Percentiles rank a stretch among this genome's conserved stretches.
These are phyloP conservation scores for Trichacis sp. DNA, from an alignment of 2,888 invertebrate genomes.

Conservation along the genomic window DNA sequence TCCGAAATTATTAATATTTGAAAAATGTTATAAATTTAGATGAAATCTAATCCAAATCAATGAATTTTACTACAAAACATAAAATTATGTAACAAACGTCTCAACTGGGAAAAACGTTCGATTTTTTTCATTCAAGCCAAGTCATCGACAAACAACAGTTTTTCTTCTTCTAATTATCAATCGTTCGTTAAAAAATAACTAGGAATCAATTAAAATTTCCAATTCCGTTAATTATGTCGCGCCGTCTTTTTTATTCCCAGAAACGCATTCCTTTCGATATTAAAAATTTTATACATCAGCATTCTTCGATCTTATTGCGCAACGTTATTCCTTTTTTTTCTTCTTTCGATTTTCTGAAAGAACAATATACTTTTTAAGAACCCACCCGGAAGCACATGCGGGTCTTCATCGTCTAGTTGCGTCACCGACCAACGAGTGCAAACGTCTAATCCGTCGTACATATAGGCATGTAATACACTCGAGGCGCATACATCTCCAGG, in stretches of 20 bases:
- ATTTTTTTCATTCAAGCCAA: background rate
- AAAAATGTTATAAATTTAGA: too few relatives aligned
- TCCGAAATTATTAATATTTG: too few relatives aligned
- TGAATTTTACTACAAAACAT: too few relatives aligned
- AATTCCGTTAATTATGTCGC: background rate
- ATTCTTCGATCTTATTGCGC: background rate
- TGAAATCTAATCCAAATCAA: background rate
- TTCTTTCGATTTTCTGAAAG: slow-evolving; percentile 9
- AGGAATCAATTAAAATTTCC: background rate
- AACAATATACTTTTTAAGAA: slow-evolving; percentile 18
- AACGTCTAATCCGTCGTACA: slow-evolving; percentile 33
- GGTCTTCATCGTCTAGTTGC: slow-evolving; percentile 43
- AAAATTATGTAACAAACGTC: too few relatives aligned
- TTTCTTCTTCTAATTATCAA: background rate
- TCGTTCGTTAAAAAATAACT: background rate
- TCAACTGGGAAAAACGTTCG: too few relatives aligned
- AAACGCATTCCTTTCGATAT: too few relatives aligned
- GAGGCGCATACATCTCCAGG: slow-evolving; percentile 23
- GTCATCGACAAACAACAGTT: background rate
- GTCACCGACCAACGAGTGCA: slow-evolving; percentile 37
- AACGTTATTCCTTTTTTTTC: slow-evolving; percentile 13
- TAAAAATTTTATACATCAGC: background rate
- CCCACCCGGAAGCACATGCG: slow-evolving; percentile 38
- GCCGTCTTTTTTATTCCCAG: too few relatives aligned
- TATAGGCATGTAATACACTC: too few relatives aligned